These are phyloP conservation scores for Drosophila nasuta DNA, from an alignment of 1,140 invertebrate genomes.

Conservation along the genomic window DNA sequence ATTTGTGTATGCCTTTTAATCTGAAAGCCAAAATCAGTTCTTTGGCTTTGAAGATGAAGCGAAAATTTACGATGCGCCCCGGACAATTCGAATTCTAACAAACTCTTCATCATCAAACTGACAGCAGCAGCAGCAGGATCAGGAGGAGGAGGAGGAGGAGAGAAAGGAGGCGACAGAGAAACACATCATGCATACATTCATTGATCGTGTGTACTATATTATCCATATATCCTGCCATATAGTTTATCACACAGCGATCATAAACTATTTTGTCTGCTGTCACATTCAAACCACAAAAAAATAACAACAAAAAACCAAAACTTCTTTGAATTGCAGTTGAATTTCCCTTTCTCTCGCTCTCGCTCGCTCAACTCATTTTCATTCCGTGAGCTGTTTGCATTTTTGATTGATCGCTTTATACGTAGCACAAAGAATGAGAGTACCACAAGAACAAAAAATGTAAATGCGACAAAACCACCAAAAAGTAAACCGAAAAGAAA, in stretches of 20 bases:
- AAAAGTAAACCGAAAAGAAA: constrained; percentile 13
- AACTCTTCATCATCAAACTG: constrained; percentile 78
- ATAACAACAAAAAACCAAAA: constrained; percentile 21
- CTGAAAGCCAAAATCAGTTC: constrained; percentile 16
- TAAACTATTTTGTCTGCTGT: constrained; percentile 82
- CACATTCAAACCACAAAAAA: constrained; percentile 26
- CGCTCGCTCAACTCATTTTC: constrained; percentile 9
- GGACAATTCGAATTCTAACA: constrained; percentile 84
- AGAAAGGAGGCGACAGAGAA: neutral
- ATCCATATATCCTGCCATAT: constrained; percentile 47
- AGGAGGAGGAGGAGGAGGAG: no score
- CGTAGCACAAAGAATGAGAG: constrained; percentile 64
- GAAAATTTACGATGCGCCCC: constrained; percentile 78
- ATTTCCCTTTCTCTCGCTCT: constrained; percentile 5
- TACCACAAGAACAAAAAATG: constrained; percentile 62
- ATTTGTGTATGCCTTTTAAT: constrained; percentile 7
- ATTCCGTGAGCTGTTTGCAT: constrained; percentile 66
- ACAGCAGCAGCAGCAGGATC: constrained; percentile 48
- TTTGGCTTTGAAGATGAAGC: constrained; percentile 19
- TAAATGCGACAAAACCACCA: constrained; percentile 57
- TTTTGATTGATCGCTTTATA: constrained; percentile 84
- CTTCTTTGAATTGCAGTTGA: constrained; percentile 60
- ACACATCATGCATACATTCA: constrained; percentile 47
- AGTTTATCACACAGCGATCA: constrained; percentile 74
- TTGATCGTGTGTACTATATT: constrained; percentile 27